Percentiles rank a stretch among this genome's conserved stretches.
These are phyloP conservation scores for Tipula confusa DNA, from an alignment of 2,888 invertebrate genomes.

Conservation along the genomic window DNA sequence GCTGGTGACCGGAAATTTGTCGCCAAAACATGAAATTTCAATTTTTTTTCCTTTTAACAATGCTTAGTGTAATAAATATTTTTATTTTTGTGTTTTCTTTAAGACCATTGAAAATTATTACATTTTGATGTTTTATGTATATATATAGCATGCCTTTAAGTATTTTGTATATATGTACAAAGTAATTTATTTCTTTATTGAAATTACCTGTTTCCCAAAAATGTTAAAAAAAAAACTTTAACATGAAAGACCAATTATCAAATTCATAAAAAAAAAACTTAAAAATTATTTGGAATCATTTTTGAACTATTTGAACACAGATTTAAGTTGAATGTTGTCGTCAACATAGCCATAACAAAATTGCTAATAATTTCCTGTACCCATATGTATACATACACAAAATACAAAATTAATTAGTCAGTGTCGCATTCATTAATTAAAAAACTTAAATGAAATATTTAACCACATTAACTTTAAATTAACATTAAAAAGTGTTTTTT, in stretches of 20 bases:
- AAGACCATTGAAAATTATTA: constrained; percentile 25
- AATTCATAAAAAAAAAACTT: not conserved
- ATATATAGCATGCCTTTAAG: constrained; percentile 12
- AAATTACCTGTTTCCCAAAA: not conserved
- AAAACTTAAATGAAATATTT: not conserved
- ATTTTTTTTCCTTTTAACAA: constrained; percentile 33
- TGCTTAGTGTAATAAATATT: not conserved
- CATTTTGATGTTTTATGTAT: not conserved
- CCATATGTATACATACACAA: not conserved
- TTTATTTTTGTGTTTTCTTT: not conserved
- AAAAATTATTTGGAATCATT: not conserved
- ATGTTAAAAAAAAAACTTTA: not conserved
- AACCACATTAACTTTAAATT: not conserved
- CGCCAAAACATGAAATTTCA: constrained; percentile 44
- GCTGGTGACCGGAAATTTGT: constrained; percentile 42
- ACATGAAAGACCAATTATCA: constrained; percentile 25
- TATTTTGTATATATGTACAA: not conserved
- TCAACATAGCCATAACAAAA: not conserved
- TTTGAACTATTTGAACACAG: not conserved
- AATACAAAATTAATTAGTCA: not conserved
- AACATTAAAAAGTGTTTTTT: not conserved
- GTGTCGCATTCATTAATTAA: not conserved
- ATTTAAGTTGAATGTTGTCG: not conserved
- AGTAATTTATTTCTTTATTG: constrained; percentile 5
- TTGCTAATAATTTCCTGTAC: not conserved